These are phyloP conservation scores for Microctenopoma stevenorrisi DNA, from an alignment of 2,797 vertebrate species.

Conservation along the genomic window DNA sequence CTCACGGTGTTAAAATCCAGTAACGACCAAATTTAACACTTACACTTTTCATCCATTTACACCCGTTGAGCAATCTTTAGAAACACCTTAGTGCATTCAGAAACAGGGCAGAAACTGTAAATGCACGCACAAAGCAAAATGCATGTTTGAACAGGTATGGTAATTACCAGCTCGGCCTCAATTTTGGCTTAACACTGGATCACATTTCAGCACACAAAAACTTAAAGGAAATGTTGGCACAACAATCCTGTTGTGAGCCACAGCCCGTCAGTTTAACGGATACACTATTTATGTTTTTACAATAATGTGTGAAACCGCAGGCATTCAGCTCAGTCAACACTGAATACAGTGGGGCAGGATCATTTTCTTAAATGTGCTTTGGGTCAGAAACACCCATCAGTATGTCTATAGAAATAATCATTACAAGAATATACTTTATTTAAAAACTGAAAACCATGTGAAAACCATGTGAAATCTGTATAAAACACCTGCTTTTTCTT, in stretches of 20 bases:
- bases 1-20: too few species aligned
- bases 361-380: too few species aligned
- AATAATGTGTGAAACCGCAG: background rate
- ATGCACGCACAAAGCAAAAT: background rate
- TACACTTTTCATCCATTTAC: too few species aligned
- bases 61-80: too few species aligned
- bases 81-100: background rate
- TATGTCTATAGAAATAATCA: too few species aligned
- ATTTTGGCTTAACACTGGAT: background rate
- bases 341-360: background rate
- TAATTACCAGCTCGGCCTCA: background rate
- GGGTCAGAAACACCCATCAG: too few species aligned
- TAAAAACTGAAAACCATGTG: too few species aligned
- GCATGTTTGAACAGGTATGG: background rate
- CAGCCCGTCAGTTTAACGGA: slow-evolving; percentile 1
- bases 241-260: background rate
- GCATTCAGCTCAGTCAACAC: background rate
- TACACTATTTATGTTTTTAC: background rate
- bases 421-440: too few species aligned
- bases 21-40: too few species aligned
- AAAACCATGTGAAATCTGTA: too few species aligned
- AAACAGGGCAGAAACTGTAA: background rate
- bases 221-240: slow-evolving; percentile 7
- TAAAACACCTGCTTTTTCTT: too few species aligned
- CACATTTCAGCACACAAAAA: background rate